Percentiles rank a stretch among this genome's conserved stretches.
phyloP scores from a whole-genome alignment of 2,113 vertebrate genomes.

The Chrysemys picta region DNA sequence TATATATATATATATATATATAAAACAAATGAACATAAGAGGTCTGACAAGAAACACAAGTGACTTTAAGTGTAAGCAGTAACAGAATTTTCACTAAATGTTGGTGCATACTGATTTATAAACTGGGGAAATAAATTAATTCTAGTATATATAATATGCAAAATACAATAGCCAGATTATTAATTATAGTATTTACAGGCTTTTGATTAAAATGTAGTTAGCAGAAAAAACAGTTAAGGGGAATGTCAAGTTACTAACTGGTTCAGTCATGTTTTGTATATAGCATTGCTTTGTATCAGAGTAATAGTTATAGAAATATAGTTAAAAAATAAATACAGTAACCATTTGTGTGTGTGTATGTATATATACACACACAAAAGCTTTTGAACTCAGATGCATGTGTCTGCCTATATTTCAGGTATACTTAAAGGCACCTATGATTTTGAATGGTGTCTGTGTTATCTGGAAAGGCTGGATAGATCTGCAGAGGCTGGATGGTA shows the following conservation, averaged over 20 bases:
- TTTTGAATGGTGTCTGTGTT: slow-evolving; percentile 98
- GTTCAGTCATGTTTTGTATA: slow-evolving; percentile 16
- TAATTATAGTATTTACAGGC: background rate
- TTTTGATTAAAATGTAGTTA: slow-evolving; percentile 48
- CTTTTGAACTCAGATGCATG: background rate
- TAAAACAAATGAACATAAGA: background rate
- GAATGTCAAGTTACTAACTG: slow-evolving; percentile 55
- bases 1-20: background rate
- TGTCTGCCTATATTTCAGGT: slow-evolving; percentile 84
- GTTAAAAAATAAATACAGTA: background rate
- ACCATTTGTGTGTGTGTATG: background rate
- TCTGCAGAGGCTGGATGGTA: slow-evolving; percentile 96
- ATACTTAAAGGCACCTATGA: slow-evolving; percentile 97
- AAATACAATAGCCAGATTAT: background rate
- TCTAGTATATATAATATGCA: slow-evolving; percentile 39
- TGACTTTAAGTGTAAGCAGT: background rate
- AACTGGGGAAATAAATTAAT: slow-evolving; percentile 36
- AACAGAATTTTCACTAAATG: slow-evolving; percentile 3
- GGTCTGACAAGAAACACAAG: slow-evolving; percentile 27
- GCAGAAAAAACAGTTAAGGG: slow-evolving; percentile 48
- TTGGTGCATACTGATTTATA: background rate
- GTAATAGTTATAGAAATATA: background rate
- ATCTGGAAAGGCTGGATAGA: slow-evolving; percentile 99
- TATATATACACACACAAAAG: background rate
- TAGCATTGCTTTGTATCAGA: background rate